Evolutionary conservation across 2,888 invertebrate genomes (phyloP).

Genomic region (Lymantria dispar): DNA sequence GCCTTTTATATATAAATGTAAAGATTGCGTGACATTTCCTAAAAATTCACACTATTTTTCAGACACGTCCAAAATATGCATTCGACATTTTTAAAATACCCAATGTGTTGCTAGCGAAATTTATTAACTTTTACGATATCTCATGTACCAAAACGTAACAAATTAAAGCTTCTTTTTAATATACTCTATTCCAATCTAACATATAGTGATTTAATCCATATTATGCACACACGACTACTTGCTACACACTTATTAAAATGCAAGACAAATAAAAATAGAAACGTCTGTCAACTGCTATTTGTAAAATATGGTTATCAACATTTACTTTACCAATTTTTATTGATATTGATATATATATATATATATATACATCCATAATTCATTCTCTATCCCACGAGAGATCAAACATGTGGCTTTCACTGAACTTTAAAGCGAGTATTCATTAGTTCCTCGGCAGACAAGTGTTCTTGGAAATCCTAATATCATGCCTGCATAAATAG

Average conservation of each 20-base stretch:
- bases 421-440: too few relatives aligned
- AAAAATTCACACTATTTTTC: neutral
- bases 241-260: conserved; percentile 16
- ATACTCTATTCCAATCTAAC: neutral
- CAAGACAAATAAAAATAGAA: neutral
- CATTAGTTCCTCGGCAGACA: too few relatives aligned
- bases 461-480: too few relatives aligned
- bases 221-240: conserved; percentile 12
- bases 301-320: too few relatives aligned
- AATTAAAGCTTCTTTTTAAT: conserved; percentile 10
- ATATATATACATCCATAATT: too few relatives aligned
- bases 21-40: neutral
- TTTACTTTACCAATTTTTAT: too few relatives aligned
- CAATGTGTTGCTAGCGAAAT: neutral
- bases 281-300: neutral
- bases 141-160: conserved; percentile 6
- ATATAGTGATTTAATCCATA: neutral
- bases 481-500: too few relatives aligned
- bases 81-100: neutral
- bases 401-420: too few relatives aligned
- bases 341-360: too few relatives aligned
- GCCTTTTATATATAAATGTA: too few relatives aligned
- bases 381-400: too few relatives aligned
- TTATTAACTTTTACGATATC: neutral
- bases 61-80: neutral